These are phyloP conservation scores for Odontophorus gujanensis DNA, from an alignment of 2,113 vertebrate species.

Conservation along the genomic window DNA sequence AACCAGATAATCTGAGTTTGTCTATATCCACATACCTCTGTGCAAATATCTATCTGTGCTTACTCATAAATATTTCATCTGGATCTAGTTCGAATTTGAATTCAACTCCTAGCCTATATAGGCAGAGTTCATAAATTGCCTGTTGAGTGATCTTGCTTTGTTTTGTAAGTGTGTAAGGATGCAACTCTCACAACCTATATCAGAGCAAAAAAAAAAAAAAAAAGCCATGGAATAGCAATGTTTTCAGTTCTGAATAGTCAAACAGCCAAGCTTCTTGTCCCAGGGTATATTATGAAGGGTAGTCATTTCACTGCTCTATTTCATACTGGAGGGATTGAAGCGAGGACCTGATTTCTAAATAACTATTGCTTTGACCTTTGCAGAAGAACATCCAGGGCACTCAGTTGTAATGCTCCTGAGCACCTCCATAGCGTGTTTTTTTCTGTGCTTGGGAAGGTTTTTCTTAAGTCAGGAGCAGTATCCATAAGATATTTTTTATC, in stretches of 20 bases:
- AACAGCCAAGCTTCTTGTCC: neutral
- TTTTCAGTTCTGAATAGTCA: slow-evolving; percentile 24
- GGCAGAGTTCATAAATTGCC: slow-evolving; percentile 68
- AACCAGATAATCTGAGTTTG: slow-evolving; percentile 70
- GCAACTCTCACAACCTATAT: neutral
- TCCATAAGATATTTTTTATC: neutral
- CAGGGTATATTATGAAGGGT: neutral
- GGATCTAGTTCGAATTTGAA: slow-evolving; percentile 64
- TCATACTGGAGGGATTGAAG: slow-evolving; percentile 5
- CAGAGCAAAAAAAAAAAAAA: neutral
- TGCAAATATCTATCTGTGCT: slow-evolving; percentile 71
- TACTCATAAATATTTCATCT: slow-evolving; percentile 76
- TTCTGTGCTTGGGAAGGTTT: neutral
- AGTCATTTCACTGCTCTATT: slow-evolving; percentile 12
- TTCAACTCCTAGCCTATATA: slow-evolving; percentile 54
- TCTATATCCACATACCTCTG: slow-evolving; percentile 57
- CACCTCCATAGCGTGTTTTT: neutral
- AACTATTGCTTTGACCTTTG: slow-evolving; percentile 22
- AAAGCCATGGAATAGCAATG: neutral
- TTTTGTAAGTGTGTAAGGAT: slow-evolving; percentile 49
- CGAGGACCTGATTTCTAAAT: neutral
- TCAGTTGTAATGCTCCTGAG: neutral
- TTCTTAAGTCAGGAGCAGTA: neutral
- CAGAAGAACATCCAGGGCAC: neutral
- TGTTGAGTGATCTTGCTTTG: slow-evolving; percentile 60